Conservation (phyloP, 2,888 invertebrate species). For the Tenthredo notha region DNA sequence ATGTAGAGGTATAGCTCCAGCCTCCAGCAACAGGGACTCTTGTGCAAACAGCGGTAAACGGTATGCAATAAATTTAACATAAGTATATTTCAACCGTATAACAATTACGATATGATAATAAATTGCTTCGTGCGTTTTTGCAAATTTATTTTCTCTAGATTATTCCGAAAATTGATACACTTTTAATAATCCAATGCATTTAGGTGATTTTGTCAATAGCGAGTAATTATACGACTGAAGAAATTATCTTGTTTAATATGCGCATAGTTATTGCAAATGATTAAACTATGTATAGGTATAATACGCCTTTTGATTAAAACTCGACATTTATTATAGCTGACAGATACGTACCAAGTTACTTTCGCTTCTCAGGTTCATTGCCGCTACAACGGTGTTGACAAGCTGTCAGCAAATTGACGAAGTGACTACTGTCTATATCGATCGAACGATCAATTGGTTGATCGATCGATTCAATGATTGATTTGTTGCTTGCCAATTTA, state of each 20-base stretch:
- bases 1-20: background rate
- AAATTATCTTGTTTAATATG: constrained; percentile 15
- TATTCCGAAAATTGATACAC: background rate
- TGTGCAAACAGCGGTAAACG: constrained; percentile 3
- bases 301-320: background rate
- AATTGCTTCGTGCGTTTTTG: no score
- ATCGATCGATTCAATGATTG: background rate
- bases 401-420: constrained; percentile 25
- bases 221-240: background rate
- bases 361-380: constrained; percentile 47
- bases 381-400: background rate
- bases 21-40: background rate
- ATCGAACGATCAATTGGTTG: background rate
- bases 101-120: background rate
- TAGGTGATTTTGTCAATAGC: background rate
- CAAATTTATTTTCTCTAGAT: background rate
- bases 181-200: background rate
- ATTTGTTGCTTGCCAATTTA: background rate
- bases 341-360: constrained; percentile 15
- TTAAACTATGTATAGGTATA: background rate
- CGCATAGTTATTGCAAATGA: constrained; percentile 1
- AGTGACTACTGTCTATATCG: background rate
- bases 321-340: constrained; percentile 2
- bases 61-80: background rate
- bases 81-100: background rate